Percentiles rank a stretch among this genome's conserved stretches.
These are phyloP conservation scores for Yponomeuta evonymella DNA, from an alignment of 2,888 invertebrate genomes.

Conservation along the genomic window DNA sequence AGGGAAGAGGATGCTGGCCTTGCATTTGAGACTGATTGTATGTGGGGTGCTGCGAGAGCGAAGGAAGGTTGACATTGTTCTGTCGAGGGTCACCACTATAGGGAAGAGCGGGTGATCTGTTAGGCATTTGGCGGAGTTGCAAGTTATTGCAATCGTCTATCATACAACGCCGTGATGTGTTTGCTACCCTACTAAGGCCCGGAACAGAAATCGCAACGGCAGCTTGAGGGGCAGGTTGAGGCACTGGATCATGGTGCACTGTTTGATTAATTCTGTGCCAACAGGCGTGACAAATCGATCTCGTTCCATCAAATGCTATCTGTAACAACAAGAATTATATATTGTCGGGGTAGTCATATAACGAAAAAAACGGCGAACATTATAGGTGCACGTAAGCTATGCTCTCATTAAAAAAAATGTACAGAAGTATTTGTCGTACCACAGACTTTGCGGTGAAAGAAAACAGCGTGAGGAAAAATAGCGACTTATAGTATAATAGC, in stretches of 20 bases:
- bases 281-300: too few species aligned
- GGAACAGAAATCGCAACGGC: slow-evolving; percentile 16
- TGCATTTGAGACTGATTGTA: too few species aligned
- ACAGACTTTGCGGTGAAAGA: not conserved
- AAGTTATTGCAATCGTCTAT: slow-evolving; percentile 7
- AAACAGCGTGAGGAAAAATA: too few species aligned
- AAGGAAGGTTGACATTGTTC: too few species aligned
- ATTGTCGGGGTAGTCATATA: not conserved
- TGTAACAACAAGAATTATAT: slow-evolving; percentile 19
- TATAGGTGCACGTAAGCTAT: too few species aligned
- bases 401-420: not conserved
- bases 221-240: slow-evolving; percentile 18
- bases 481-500: too few species aligned
- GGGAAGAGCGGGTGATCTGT: too few species aligned
- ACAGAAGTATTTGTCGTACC: not conserved
- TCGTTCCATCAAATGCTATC: slow-evolving; percentile 23
- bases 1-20: too few species aligned
- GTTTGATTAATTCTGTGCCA: slow-evolving; percentile 22
- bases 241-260: slow-evolving; percentile 18
- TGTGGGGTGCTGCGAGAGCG: too few species aligned
- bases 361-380: too few species aligned
- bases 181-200: slow-evolving; percentile 19
- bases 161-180: slow-evolving; percentile 23
- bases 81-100: too few species aligned
- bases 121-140: too few species aligned